Conservation (phyloP, 2,888 invertebrate genomes). For the Drosophila peninsularis region DNA sequence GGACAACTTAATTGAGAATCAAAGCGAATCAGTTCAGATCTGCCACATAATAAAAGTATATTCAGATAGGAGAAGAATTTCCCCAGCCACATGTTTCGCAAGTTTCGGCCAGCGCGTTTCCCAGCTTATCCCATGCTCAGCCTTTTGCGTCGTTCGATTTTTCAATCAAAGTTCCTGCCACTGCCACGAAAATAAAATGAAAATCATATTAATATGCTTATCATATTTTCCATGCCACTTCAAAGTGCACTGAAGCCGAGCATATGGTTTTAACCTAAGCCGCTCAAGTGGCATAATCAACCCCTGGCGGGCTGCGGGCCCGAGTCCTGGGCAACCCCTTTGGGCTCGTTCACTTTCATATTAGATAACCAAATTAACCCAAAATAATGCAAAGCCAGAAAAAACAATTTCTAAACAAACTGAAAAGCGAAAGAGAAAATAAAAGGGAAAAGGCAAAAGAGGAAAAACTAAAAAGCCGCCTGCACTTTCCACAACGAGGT, state of each 20-base stretch:
- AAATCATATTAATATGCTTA: conserved; percentile 58
- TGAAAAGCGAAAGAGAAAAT: background rate
- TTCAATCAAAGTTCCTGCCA: conserved; percentile 53
- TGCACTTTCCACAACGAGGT: conserved; percentile 56
- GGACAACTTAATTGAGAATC: background rate
- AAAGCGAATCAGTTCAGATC: background rate
- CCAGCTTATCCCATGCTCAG: conserved; percentile 23
- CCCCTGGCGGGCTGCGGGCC: conserved; percentile 29
- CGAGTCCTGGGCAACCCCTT: conserved; percentile 28
- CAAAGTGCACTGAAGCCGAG: conserved; percentile 66
- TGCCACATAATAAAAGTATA: background rate
- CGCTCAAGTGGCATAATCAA: conserved; percentile 75
- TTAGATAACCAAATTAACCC: conserved; percentile 60
- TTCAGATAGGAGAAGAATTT: background rate
- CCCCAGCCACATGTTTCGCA: background rate
- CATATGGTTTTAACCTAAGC: conserved; percentile 73
- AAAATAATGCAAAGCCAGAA: conserved; percentile 33
- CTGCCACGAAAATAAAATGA: conserved; percentile 14
- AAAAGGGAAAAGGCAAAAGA: conserved; percentile 12
- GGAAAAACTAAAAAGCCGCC: conserved; percentile 47
- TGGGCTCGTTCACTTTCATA: conserved; percentile 45
- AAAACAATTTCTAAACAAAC: conserved; percentile 16
- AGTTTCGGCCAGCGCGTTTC: background rate
- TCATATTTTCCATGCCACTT: conserved; percentile 73
- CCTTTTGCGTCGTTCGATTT: conserved; percentile 4